A percentile compares a stretch with the other conserved stretches of the same genome.
Conservation (phyloP, 2,113 vertebrate genomes). For the Muscicapa adusta region DNA sequence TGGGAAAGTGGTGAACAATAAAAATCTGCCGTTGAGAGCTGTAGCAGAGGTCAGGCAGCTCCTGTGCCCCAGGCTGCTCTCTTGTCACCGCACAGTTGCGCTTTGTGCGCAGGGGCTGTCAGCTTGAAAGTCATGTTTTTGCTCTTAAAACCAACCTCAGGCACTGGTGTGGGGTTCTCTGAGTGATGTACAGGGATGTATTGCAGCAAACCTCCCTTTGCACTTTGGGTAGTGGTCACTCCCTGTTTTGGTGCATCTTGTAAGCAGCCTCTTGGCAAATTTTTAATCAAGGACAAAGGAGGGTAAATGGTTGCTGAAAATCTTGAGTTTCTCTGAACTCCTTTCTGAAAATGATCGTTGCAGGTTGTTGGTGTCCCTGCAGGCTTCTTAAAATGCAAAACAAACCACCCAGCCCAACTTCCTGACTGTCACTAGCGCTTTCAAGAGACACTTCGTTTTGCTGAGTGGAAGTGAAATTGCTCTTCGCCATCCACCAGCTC, state of each 20-base stretch:
- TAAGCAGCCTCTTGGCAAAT: neutral
- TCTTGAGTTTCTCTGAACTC: neutral
- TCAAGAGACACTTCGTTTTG: neutral
- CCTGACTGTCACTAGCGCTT: neutral
- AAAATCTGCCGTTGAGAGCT: neutral
- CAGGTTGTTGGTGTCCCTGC: neutral
- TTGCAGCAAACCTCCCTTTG: neutral
- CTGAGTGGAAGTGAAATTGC: neutral
- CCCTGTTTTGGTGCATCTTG: neutral
- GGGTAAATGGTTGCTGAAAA: neutral
- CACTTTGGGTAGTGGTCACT: neutral
- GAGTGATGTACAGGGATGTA: neutral
- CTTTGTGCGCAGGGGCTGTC: constrained; percentile 23
- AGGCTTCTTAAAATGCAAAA: constrained; percentile 33
- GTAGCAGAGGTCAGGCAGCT: constrained; percentile 57
- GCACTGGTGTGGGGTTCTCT: neutral
- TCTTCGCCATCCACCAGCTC: neutral
- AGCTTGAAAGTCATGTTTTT: constrained; percentile 39
- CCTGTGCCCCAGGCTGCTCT: constrained; percentile 56
- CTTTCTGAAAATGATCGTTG: neutral
- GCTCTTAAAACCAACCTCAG: constrained; percentile 31
- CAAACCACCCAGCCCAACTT: constrained; percentile 32
- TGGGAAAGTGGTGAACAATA: constrained; percentile 29
- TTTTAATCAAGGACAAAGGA: constrained; percentile 12
- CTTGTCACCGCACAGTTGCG: neutral